Conservation (phyloP, 2,797 vertebrate genomes). For the Todus mexicanus region DNA sequence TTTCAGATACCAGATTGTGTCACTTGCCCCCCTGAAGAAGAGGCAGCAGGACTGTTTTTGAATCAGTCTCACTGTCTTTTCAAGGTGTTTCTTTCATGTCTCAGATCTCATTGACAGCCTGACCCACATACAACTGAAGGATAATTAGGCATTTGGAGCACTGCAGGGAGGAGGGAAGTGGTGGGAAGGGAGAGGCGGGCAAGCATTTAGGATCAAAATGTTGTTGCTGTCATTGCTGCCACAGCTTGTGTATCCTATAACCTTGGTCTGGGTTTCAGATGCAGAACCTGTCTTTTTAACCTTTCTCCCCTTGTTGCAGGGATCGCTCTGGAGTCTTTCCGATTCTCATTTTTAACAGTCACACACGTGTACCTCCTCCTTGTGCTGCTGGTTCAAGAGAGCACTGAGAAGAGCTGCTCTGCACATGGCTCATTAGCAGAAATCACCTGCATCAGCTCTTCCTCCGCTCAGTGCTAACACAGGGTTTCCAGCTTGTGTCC, state of each 20-base stretch:
- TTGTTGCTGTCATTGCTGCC: background rate
- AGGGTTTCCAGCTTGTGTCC: background rate
- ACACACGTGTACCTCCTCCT: background rate
- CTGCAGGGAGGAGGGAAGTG: background rate
- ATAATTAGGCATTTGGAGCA: background rate
- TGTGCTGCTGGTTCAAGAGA: background rate
- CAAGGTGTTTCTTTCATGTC: background rate
- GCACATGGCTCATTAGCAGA: background rate
- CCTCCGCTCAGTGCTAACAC: background rate
- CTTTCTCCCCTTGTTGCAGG: background rate
- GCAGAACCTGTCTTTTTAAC: background rate
- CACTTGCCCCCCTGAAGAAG: accelerated
- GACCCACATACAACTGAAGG: background rate
- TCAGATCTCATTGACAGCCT: background rate
- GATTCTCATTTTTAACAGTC: background rate
- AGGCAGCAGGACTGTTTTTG: background rate
- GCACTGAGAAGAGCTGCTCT: background rate
- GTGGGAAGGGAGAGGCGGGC: background rate
- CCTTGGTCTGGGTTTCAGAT: background rate
- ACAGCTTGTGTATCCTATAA: background rate
- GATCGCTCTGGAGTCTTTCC: background rate
- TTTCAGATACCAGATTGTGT: background rate
- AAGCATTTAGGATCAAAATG: background rate
- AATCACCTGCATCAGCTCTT: background rate
- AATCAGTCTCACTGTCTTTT: background rate